Evolutionary conservation across 2,113 vertebrate species (phyloP).

Genomic region (Chascanopsetta lugubris): DNA sequence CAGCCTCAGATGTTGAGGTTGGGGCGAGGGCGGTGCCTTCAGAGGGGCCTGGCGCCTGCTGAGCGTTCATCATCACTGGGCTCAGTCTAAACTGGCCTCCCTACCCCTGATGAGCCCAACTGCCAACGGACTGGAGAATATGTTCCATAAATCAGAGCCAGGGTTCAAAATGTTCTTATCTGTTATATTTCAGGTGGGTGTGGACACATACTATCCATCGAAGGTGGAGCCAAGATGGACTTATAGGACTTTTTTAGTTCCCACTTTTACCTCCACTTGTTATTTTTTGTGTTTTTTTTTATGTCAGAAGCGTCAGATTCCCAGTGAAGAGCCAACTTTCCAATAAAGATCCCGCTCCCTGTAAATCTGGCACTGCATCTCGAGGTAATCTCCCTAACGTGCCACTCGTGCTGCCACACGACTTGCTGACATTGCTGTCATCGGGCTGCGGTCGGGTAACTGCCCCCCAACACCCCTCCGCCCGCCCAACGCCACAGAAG

Average conservation of each 20-base stretch:
- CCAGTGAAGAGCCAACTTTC: conserved; percentile 25
- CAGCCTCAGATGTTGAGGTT: conserved; percentile 55
- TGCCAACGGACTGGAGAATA: conserved; percentile 27
- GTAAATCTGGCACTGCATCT: conserved; percentile 30
- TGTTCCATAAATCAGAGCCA: conserved; percentile 1
- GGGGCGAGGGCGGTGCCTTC: conserved; percentile 43
- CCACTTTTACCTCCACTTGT: neutral
- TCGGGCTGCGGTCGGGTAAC: conserved; percentile 1
- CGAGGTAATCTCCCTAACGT: no score
- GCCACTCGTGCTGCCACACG: neutral
- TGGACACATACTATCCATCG: neutral
- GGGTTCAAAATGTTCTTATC: conserved; percentile 1
- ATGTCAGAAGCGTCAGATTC: conserved; percentile 52
- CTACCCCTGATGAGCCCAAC: conserved; percentile 17
- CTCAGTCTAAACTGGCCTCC: conserved; percentile 52
- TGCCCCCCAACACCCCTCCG: conserved; percentile 3
- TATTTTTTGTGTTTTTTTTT: conserved; percentile 43
- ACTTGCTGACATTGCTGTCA: neutral
- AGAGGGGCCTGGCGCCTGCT: conserved; percentile 51
- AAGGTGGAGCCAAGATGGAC: conserved; percentile 1
- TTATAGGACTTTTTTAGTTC: conserved; percentile 1
- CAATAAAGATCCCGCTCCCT: conserved; percentile 26
- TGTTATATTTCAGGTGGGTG: conserved; percentile 18
- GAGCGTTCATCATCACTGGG: conserved; percentile 47
- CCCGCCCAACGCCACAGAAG: conserved; percentile 38